phyloP scores from a whole-genome alignment of 53 echinoderm and acorn worm species.

The Astropecten irregularis region DNA sequence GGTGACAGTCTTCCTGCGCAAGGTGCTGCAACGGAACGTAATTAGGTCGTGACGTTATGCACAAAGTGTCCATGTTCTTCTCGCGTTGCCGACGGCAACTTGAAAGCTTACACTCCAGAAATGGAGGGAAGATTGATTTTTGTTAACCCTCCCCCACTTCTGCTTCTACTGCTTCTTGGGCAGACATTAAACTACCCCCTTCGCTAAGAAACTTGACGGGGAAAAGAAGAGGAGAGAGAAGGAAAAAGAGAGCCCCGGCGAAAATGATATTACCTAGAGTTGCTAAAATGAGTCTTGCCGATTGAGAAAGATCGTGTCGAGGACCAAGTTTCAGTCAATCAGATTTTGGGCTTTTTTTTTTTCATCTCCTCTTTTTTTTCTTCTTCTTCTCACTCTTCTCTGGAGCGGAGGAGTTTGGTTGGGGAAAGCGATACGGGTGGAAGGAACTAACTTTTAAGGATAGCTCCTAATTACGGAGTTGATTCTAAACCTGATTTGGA shows the following conservation, averaged over 20 bases:
- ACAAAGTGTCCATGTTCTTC: slow-evolving; percentile 24
- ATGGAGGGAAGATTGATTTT: slow-evolving; percentile 55
- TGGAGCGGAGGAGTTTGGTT: background rate
- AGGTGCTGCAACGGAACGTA: slow-evolving; percentile 21
- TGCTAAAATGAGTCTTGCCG: background rate
- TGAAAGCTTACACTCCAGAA: slow-evolving; percentile 53
- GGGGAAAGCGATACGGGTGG: slow-evolving; percentile 32
- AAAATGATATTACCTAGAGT: slow-evolving; percentile 39
- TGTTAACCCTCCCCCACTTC: background rate
- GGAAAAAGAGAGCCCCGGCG: slow-evolving; percentile 24
- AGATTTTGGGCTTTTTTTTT: no score
- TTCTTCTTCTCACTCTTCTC: background rate
- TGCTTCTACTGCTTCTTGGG: background rate
- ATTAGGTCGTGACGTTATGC: slow-evolving; percentile 52
- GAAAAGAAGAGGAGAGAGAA: no score
- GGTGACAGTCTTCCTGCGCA: slow-evolving; percentile 5
- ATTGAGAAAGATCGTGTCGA: background rate
- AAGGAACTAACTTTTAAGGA: slow-evolving; percentile 40
- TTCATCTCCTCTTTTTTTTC: background rate
- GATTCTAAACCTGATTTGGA: slow-evolving; percentile 42
- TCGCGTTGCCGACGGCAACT: background rate
- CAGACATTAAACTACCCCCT: slow-evolving; percentile 25
- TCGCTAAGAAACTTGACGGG: background rate
- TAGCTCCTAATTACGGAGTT: slow-evolving; percentile 34
- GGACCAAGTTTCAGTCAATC: background rate